These are phyloP conservation scores for Origma solitaria DNA, from an alignment of 2,113 vertebrate species.

Conservation along the genomic window DNA sequence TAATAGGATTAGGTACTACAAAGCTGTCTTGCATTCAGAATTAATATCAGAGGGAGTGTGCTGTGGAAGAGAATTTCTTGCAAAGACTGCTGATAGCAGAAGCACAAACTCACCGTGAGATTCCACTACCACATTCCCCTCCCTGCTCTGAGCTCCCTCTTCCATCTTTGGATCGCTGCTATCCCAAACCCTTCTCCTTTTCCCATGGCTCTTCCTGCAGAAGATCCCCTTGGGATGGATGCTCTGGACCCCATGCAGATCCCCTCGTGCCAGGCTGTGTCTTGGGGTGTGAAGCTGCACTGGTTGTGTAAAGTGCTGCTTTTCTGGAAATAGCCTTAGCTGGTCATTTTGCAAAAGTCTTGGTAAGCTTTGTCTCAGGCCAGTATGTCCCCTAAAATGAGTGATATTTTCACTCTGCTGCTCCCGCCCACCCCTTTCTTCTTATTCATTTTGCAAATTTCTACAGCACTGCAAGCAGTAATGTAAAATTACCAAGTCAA, in stretches of 20 bases:
- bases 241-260: background rate
- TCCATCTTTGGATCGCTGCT: background rate
- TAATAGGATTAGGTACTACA: conserved; percentile 37
- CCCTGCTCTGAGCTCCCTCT: background rate
- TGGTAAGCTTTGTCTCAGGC: background rate
- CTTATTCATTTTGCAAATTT: background rate
- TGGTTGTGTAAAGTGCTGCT: fast-evolving
- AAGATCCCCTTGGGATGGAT: background rate
- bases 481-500: background rate
- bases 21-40: conserved; percentile 12
- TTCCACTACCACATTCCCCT: background rate
- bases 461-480: background rate
- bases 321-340: background rate
- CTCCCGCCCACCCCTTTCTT: background rate
- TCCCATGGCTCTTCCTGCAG: background rate
- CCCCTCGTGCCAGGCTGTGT: background rate
- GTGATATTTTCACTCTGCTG: background rate
- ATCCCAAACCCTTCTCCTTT: background rate
- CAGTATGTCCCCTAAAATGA: background rate
- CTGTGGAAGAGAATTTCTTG: background rate
- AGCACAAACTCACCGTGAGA: background rate
- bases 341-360: background rate
- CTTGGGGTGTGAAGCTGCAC: background rate
- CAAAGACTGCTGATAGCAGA: background rate
- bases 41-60: background rate